Percentiles rank a stretch among this genome's conserved stretches.
phyloP scores from a whole-genome alignment of 2,888 invertebrate genomes.

The Trichogramma dendrolimi region DNA sequence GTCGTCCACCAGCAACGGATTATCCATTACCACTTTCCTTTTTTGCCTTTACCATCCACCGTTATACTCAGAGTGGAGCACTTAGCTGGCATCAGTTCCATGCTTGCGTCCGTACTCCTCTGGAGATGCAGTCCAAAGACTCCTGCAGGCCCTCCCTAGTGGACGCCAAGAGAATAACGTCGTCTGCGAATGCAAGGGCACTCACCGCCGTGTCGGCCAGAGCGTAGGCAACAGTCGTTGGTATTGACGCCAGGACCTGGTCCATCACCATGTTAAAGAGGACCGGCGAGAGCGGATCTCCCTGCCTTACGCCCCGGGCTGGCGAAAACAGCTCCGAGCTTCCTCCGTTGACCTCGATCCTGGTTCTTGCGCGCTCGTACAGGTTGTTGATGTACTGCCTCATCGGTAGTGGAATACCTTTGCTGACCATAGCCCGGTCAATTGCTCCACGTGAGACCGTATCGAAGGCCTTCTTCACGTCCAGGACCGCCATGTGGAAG shows the following conservation, averaged over 20 bases:
- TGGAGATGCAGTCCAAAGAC: background rate
- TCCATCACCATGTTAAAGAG: constrained; percentile 18
- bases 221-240: background rate
- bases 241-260: background rate
- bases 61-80: constrained; percentile 15
- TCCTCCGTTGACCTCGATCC: constrained; percentile 26
- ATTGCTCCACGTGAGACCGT: constrained; percentile 17
- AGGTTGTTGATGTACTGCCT: background rate
- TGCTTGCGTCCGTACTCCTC: background rate
- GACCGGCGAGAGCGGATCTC: constrained; percentile 46
- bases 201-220: background rate
- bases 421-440: background rate
- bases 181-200: constrained; percentile 30
- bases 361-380: constrained; percentile 3
- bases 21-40: constrained; percentile 15
- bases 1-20: fast-evolving
- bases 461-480: constrained; percentile 28
- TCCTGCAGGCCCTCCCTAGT: background rate
- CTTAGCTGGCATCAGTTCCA: constrained; percentile 22
- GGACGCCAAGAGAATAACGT: constrained; percentile 20
- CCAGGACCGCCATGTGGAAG: constrained; percentile 24
- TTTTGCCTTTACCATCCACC: constrained; percentile 5
- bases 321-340: constrained; percentile 7
- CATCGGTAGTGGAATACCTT: background rate
- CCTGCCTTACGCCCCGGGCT: constrained; percentile 51